phyloP scores from a whole-genome alignment of 2,113 vertebrate genomes.

The Myrmecophaga tridactyla region DNA sequence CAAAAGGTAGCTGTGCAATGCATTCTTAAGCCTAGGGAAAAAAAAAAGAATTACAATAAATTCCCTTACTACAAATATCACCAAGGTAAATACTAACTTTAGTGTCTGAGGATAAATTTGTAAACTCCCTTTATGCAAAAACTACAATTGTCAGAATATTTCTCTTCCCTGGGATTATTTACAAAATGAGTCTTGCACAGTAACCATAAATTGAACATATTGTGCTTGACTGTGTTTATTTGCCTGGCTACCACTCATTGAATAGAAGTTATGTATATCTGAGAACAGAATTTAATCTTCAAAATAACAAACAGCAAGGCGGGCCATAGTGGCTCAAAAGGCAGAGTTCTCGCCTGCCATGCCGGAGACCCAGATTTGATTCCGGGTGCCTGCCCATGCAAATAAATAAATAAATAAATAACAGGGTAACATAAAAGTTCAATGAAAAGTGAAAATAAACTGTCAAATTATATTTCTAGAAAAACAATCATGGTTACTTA shows the following conservation, averaged over 20 bases:
- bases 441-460: conserved; percentile 36
- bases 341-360: too few relatives aligned
- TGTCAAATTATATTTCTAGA: background rate
- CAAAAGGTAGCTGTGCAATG: background rate
- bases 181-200: background rate
- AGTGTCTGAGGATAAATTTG: background rate
- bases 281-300: background rate
- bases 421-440: background rate
- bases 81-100: background rate
- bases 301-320: too few relatives aligned
- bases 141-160: background rate
- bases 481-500: background rate
- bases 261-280: background rate
- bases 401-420: too few relatives aligned
- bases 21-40: background rate
- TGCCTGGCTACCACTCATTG: background rate
- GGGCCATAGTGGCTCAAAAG: too few relatives aligned
- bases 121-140: background rate
- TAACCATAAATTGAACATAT: background rate
- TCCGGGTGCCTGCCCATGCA: too few relatives aligned
- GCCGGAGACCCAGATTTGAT: too few relatives aligned
- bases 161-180: background rate
- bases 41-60: background rate
- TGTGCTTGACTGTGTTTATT: background rate
- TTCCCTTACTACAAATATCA: background rate